Percentiles rank a stretch among this genome's conserved stretches.
Evolutionary conservation across 2,888 invertebrate genomes (phyloP).

Genomic region (Ypsolopha sequella): DNA sequence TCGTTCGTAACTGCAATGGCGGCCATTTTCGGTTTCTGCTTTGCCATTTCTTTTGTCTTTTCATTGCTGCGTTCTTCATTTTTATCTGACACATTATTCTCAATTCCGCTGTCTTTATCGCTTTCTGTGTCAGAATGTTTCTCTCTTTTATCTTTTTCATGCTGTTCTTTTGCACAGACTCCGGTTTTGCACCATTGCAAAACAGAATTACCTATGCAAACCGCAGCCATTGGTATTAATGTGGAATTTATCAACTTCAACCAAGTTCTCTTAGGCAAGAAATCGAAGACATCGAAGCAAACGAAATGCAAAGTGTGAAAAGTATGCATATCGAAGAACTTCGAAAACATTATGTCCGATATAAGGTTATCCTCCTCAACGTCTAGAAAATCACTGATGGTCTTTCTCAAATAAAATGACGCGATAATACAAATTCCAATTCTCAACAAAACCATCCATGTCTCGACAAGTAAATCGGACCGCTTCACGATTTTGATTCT

Average conservation of each 20-base stretch:
- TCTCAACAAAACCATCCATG: slow-evolving; percentile 33
- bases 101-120: slow-evolving; percentile 64
- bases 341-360: slow-evolving; percentile 78
- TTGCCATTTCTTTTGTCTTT: neutral
- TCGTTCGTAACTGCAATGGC: neutral
- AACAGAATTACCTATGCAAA: slow-evolving; percentile 30
- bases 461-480: slow-evolving; percentile 33
- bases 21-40: neutral
- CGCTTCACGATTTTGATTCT: slow-evolving; percentile 38
- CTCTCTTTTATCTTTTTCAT: slow-evolving; percentile 8
- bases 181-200: slow-evolving; percentile 12
- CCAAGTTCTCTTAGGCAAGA: slow-evolving; percentile 69
- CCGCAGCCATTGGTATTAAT: slow-evolving; percentile 64
- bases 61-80: slow-evolving; percentile 22
- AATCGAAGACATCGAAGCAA: slow-evolving; percentile 83
- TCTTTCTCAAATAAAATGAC: slow-evolving; percentile 49
- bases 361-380: slow-evolving; percentile 75
- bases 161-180: neutral
- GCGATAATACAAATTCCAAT: slow-evolving; percentile 21
- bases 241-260: slow-evolving; percentile 62
- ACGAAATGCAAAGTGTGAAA: slow-evolving; percentile 86
- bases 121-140: slow-evolving; percentile 9
- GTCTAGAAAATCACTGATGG: slow-evolving; percentile 38
- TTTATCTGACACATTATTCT: slow-evolving; percentile 47
- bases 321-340: slow-evolving; percentile 75